A percentile compares a stretch with the other conserved stretches of the same genome.
These are phyloP conservation scores for Aeoliscus strigatus DNA, from an alignment of 2,797 vertebrate species.

Conservation along the genomic window DNA sequence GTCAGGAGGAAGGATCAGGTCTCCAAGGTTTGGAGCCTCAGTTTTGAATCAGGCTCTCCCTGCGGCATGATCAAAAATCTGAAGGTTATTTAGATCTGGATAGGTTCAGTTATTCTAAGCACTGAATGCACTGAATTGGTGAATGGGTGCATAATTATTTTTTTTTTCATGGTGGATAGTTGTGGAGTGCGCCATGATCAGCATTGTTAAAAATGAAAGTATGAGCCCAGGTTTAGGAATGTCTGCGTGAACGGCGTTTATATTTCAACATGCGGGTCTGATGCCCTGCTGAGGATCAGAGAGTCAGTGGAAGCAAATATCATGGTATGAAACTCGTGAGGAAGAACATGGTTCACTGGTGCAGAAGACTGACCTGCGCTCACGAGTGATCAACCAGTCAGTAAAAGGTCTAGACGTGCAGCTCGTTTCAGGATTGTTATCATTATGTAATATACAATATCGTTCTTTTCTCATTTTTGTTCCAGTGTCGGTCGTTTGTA, in stretches of 20 bases:
- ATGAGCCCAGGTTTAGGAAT: constrained; percentile 1
- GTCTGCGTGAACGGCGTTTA: constrained; percentile 1
- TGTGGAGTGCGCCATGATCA: constrained; percentile 27
- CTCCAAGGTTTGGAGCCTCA: no score
- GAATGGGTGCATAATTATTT: constrained; percentile 16
- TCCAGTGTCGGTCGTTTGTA: no score
- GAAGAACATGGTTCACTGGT: constrained; percentile 27
- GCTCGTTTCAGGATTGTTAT: background rate
- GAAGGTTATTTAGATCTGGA: constrained; percentile 43
- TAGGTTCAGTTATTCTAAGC: constrained; percentile 23
- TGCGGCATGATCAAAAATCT: constrained; percentile 28
- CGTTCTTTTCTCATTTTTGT: no score
- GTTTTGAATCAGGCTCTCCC: constrained; percentile 30
- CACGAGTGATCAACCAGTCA: constrained; percentile 37
- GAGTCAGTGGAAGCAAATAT: background rate
- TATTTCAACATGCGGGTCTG: constrained; percentile 28
- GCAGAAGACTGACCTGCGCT: constrained; percentile 44
- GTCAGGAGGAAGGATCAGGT: no score
- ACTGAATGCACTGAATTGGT: constrained; percentile 6
- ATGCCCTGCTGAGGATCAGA: constrained; percentile 9
- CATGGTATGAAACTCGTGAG: constrained; percentile 22
- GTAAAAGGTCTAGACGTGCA: constrained; percentile 33
- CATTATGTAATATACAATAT: constrained; percentile 9
- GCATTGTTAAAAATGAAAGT: constrained; percentile 13
- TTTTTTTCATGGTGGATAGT: constrained; percentile 28